Conservation (phyloP, 1,140 invertebrate species). For the Argopecten irradians region DNA sequence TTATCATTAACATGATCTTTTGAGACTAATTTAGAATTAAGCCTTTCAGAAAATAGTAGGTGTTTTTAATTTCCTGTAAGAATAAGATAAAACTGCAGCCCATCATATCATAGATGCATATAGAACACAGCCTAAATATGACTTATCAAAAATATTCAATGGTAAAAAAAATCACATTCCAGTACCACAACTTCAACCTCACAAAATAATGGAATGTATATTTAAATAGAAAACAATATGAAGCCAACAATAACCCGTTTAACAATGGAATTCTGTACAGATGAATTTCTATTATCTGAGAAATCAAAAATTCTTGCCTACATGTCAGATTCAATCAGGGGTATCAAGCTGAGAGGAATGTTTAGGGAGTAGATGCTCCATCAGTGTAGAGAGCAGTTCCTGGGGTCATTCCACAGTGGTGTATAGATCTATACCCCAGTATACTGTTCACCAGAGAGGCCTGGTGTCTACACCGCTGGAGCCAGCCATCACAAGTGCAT, state of each 20-base stretch:
- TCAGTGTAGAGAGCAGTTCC: not conserved
- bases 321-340: not conserved
- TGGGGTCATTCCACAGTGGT: not conserved
- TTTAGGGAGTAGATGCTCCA: not conserved
- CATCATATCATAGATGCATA: not conserved
- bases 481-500: not conserved
- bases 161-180: too few species aligned
- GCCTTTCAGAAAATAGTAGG: not conserved
- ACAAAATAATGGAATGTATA: too few species aligned
- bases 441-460: not conserved
- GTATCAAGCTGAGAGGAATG: not conserved
- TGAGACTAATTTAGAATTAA: not conserved
- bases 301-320: conserved; percentile 1
- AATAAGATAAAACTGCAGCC: not conserved
- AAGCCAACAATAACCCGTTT: not conserved
- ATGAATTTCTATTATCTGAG: not conserved
- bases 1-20: not conserved
- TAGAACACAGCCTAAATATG: too few species aligned
- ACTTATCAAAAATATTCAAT: too few species aligned
- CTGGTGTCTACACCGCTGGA: not conserved
- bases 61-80: not conserved
- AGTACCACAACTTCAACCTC: too few species aligned
- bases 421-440: not conserved
- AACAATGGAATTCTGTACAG: not conserved
- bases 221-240: not conserved